Percentiles rank a stretch among this genome's conserved stretches.
These are phyloP conservation scores for Automeris io DNA, from an alignment of 2,888 invertebrate genomes.

Conservation along the genomic window DNA sequence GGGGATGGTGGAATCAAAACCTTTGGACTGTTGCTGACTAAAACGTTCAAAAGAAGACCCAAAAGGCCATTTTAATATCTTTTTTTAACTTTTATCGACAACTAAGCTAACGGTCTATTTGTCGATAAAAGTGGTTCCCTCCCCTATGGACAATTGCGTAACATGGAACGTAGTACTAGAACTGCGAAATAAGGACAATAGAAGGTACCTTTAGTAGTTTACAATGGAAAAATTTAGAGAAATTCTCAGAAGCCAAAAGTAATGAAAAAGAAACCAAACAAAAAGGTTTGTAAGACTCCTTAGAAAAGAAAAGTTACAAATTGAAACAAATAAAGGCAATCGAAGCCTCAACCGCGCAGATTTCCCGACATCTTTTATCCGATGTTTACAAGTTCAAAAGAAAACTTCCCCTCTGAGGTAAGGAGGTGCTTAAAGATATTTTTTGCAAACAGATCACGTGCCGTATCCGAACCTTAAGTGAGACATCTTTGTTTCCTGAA, in stretches of 20 bases:
- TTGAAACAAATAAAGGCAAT: slow-evolving; percentile 46
- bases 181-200: no score
- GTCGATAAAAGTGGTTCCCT: no score
- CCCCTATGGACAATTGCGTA: no score
- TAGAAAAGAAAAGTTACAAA: slow-evolving; percentile 14
- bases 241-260: neutral
- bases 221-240: no score
- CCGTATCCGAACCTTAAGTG: slow-evolving; percentile 61
- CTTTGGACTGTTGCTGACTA: no score
- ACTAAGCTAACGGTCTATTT: no score
- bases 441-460: slow-evolving; percentile 75
- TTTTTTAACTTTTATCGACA: no score
- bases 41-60: no score
- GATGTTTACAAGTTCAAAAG: slow-evolving; percentile 64
- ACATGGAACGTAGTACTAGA: no score
- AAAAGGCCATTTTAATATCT: no score
- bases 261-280: neutral
- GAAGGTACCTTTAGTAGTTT: no score
- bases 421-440: slow-evolving; percentile 61
- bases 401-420: slow-evolving; percentile 50
- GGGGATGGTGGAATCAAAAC: no score
- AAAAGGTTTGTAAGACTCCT: neutral
- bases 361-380: slow-evolving; percentile 55
- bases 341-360: slow-evolving; percentile 50
- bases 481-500: slow-evolving; percentile 58